These are phyloP conservation scores for Hemitrygon akajei DNA, from an alignment of 2,797 vertebrate species.

Conservation along the genomic window DNA sequence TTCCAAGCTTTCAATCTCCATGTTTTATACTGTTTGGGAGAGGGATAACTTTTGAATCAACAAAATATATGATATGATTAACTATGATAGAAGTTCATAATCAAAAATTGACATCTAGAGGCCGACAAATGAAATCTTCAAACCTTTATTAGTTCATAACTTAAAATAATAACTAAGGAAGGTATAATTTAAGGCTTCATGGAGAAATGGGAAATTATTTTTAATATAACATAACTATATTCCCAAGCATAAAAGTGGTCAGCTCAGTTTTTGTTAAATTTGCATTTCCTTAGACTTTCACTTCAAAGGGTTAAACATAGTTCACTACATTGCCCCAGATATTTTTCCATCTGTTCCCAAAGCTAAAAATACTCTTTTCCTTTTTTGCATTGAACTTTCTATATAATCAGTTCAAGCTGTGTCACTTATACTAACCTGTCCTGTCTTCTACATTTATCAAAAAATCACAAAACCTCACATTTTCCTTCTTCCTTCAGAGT, in stretches of 20 bases:
- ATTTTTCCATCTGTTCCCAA: not conserved
- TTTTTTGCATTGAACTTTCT: not conserved
- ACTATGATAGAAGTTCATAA: not conserved
- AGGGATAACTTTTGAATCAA: slow-evolving; percentile 16
- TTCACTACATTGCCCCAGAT: not conserved
- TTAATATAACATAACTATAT: not conserved
- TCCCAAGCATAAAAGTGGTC: not conserved
- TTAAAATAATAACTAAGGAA: slow-evolving; percentile 30
- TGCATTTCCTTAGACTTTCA: not conserved
- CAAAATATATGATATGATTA: not conserved
- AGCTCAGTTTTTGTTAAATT: not conserved
- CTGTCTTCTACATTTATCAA: not conserved
- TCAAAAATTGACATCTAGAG: not conserved
- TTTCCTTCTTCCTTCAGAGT: not conserved
- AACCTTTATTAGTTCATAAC: slow-evolving; percentile 20
- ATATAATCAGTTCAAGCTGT: not conserved
- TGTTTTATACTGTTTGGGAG: not conserved
- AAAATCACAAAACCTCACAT: not conserved
- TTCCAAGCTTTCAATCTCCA: not conserved
- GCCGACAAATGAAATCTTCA: not conserved
- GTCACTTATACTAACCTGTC: not conserved
- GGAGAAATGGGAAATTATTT: not conserved
- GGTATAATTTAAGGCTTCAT: not conserved
- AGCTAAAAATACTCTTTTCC: not conserved
- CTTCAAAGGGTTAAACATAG: not conserved